Conservation (phyloP, 2,797 vertebrate species). For the Knipowitschia caucasica region DNA sequence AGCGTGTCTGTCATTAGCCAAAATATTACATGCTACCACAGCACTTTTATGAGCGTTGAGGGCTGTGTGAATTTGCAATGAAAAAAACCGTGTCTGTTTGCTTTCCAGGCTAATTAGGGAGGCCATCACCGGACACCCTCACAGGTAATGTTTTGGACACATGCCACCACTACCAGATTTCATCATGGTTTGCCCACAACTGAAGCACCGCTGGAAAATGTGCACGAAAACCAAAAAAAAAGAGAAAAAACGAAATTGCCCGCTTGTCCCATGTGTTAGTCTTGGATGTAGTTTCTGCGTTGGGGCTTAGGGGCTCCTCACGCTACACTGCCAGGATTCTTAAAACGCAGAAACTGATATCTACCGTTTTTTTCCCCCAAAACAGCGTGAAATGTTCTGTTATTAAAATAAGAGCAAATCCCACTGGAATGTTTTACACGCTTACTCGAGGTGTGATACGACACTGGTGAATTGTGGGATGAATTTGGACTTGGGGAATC, state of each 20-base stretch:
- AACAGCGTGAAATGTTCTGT: slow-evolving; percentile 65
- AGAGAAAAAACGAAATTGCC: slow-evolving; percentile 67
- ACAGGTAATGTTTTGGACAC: slow-evolving; percentile 70
- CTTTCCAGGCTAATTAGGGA: slow-evolving; percentile 74
- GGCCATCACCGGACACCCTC: slow-evolving; percentile 75
- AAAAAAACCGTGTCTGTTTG: slow-evolving; percentile 70
- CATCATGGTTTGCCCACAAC: slow-evolving; percentile 54
- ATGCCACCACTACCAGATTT: slow-evolving; percentile 61
- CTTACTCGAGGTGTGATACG: slow-evolving; percentile 81
- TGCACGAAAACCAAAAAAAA: slow-evolving; percentile 61
- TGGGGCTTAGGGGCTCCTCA: slow-evolving; percentile 61
- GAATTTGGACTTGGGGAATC: slow-evolving; percentile 69
- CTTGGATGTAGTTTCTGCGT: slow-evolving; percentile 68
- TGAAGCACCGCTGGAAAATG: slow-evolving; percentile 70
- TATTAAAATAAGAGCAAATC: slow-evolving; percentile 79
- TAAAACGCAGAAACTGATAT: slow-evolving; percentile 79
- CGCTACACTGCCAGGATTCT: slow-evolving; percentile 71
- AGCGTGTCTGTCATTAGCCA: slow-evolving; percentile 73
- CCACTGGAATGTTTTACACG: slow-evolving; percentile 76
- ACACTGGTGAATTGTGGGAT: slow-evolving; percentile 75
- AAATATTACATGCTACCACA: slow-evolving; percentile 76
- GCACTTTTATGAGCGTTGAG: slow-evolving; percentile 65
- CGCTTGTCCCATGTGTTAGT: slow-evolving; percentile 74
- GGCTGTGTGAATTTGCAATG: slow-evolving; percentile 65
- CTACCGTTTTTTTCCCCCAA: slow-evolving; percentile 21